phyloP scores from a whole-genome alignment of 2,888 invertebrate species.

The Artemia sp. region DNA sequence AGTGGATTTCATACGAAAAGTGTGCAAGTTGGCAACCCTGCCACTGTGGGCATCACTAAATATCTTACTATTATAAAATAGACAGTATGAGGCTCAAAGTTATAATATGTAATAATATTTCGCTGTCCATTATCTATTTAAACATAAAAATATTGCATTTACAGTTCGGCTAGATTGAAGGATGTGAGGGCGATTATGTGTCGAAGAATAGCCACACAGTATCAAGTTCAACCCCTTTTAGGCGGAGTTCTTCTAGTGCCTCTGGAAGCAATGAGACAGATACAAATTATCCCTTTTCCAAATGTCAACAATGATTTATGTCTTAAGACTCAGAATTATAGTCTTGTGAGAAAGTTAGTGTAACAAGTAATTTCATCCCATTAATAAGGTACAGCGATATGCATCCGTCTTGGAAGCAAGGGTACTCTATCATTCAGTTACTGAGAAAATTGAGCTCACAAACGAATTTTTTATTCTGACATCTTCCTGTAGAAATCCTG shows the following conservation, averaged over 20 bases:
- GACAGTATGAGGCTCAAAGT: too few relatives aligned
- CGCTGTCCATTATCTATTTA: too few relatives aligned
- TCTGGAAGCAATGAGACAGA: constrained; percentile 2
- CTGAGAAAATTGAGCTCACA: constrained; percentile 10
- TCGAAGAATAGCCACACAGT: neutral
- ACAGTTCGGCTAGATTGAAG: too few relatives aligned
- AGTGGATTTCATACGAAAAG: too few relatives aligned
- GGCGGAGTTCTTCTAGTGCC: neutral
- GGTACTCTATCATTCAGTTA: constrained; percentile 6
- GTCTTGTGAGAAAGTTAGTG: constrained; percentile 14
- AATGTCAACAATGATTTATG: constrained; percentile 4
- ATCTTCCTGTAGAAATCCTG: neutral
- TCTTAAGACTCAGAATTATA: constrained; percentile 14
- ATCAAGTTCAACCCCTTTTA: constrained; percentile 1
- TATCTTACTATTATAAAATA: too few relatives aligned
- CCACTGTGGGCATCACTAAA: too few relatives aligned
- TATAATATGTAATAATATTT: too few relatives aligned
- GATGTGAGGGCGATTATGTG: neutral
- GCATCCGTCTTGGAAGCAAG: constrained; percentile 9
- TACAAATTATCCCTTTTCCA: constrained; percentile 11
- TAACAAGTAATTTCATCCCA: constrained; percentile 15
- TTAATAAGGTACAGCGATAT: constrained; percentile 14
- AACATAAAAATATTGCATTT: too few relatives aligned
- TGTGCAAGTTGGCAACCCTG: too few relatives aligned
- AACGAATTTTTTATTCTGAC: constrained; percentile 9